A percentile compares a stretch with the other conserved stretches of the same genome.
Conservation (phyloP, 2,113 vertebrate genomes). For the Centropristis striata region DNA sequence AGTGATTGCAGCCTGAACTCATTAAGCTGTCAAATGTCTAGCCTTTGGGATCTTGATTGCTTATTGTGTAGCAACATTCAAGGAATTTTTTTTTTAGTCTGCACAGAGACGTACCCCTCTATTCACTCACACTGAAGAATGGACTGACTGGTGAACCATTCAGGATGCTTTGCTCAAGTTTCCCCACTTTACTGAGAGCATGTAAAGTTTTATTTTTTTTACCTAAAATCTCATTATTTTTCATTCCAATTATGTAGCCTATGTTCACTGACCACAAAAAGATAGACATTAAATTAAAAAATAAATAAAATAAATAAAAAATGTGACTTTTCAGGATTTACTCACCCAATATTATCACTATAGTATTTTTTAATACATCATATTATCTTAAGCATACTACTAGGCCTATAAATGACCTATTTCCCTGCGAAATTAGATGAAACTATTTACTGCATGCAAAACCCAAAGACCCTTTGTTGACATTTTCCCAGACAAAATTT, state of each 20-base stretch:
- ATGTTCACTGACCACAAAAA: not conserved
- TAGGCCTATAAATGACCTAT: too few species aligned
- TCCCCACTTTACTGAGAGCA: not conserved
- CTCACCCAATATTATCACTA: not conserved
- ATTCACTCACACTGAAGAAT: slow-evolving; percentile 33
- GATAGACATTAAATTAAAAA: too few species aligned
- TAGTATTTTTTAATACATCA: not conserved
- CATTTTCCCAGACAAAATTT: too few species aligned
- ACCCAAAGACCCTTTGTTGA: too few species aligned
- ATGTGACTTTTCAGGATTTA: not conserved
- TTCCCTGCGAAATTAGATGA: too few species aligned
- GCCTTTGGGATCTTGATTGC: slow-evolving; percentile 79
- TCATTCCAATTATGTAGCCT: not conserved
- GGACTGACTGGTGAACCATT: slow-evolving; percentile 32
- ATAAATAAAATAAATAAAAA: too few species aligned
- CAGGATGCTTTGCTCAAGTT: slow-evolving; percentile 27
- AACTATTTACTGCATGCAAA: too few species aligned
- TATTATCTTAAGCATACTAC: not conserved
- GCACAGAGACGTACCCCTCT: slow-evolving; percentile 50
- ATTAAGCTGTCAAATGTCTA: slow-evolving; percentile 81
- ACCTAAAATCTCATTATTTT: not conserved
- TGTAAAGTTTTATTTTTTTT: not conserved
- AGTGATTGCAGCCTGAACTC: slow-evolving; percentile 80
- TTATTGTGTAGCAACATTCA: slow-evolving; percentile 81
- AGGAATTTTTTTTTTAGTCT: slow-evolving; percentile 62